phyloP scores from a whole-genome alignment of 2,113 vertebrate genomes.

The Phalacrocorax aristotelis region DNA sequence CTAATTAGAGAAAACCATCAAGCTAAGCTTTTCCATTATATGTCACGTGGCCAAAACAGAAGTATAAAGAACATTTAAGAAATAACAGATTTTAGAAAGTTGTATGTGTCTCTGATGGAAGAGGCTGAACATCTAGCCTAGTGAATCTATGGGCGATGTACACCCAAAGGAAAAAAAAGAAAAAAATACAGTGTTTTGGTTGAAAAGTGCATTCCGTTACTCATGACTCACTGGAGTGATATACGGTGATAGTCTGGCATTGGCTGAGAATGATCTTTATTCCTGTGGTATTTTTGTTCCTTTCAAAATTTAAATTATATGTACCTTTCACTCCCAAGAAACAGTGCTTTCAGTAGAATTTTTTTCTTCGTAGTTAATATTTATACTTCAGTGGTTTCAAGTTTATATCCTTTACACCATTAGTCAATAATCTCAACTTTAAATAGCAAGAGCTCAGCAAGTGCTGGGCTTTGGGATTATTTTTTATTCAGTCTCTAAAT shows the following conservation, averaged over 20 bases:
- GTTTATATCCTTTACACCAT: not conserved
- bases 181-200: not conserved
- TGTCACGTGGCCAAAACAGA: not conserved
- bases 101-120: not conserved
- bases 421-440: conserved; percentile 41
- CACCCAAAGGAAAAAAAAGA: not conserved
- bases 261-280: conserved; percentile 47
- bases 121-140: not conserved
- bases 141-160: conserved; percentile 29
- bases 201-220: not conserved
- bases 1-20: not conserved
- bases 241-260: not conserved
- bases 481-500: not conserved
- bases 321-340: conserved; percentile 42
- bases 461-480: not conserved
- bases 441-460: not conserved
- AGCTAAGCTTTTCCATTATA: conserved; percentile 5
- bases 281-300: conserved; percentile 22
- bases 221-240: conserved; percentile 11
- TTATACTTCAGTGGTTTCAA: conserved; percentile 35
- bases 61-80: not conserved
- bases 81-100: not conserved
- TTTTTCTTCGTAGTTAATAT: conserved; percentile 40
- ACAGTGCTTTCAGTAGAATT: not conserved
- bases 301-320: conserved; percentile 55